These are phyloP conservation scores for Sphenopsis melanotis DNA, from an alignment of 2,797 vertebrate species.

Conservation along the genomic window DNA sequence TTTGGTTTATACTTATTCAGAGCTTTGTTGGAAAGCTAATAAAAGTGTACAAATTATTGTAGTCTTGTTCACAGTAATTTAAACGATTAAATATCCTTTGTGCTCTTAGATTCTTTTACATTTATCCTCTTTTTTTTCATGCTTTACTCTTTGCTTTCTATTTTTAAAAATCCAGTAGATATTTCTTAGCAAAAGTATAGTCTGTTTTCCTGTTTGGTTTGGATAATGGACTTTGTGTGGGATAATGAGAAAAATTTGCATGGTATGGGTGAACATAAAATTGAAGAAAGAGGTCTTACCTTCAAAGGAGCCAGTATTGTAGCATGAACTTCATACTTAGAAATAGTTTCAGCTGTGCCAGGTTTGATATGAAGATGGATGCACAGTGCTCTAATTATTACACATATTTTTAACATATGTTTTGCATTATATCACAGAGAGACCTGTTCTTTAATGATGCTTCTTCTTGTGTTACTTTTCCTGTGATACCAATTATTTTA, in stretches of 20 bases:
- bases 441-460: slow-evolving; percentile 55
- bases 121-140: neutral
- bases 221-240: neutral
- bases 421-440: slow-evolving; percentile 66
- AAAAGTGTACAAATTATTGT: neutral
- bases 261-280: neutral
- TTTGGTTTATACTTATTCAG: neutral
- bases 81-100: neutral
- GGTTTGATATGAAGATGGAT: neutral
- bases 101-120: neutral
- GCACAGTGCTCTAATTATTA: slow-evolving; percentile 39
- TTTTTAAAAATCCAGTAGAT: neutral
- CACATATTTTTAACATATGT: slow-evolving; percentile 44
- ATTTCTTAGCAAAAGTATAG: neutral
- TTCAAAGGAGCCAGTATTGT: neutral
- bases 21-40: slow-evolving; percentile 8
- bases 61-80: neutral
- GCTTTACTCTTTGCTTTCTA: neutral
- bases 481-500: slow-evolving; percentile 70
- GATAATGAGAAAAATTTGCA: neutral
- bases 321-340: neutral
- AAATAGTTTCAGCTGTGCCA: neutral
- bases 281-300: neutral
- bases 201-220: neutral
- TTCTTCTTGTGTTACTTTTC: slow-evolving; percentile 63